phyloP scores from a whole-genome alignment of 2,113 vertebrate species.

The Podiceps cristatus region DNA sequence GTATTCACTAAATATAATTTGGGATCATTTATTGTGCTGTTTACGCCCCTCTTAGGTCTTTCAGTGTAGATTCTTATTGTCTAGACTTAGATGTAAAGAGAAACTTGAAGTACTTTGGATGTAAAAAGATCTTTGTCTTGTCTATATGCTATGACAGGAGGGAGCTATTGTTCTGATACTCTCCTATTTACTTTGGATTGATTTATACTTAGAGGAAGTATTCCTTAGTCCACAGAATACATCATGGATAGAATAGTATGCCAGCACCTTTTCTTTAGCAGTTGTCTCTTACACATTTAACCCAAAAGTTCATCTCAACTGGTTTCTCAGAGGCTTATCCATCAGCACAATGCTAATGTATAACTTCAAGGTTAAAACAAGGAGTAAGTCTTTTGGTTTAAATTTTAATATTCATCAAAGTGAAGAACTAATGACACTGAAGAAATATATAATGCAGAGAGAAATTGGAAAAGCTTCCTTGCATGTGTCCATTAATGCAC shows the following conservation, averaged over 20 bases:
- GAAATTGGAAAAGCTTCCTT: conserved; percentile 15
- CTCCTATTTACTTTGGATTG: background rate
- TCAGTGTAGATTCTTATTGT: background rate
- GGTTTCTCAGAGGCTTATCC: background rate
- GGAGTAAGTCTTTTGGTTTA: conserved; percentile 47
- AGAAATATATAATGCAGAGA: conserved; percentile 29
- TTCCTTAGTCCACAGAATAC: background rate
- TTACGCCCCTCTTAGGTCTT: background rate
- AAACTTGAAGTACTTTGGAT: background rate
- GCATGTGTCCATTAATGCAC: background rate
- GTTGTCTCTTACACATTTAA: background rate
- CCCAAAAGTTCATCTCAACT: background rate
- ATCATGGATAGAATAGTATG: background rate
- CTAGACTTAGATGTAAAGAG: background rate
- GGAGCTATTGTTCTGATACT: background rate
- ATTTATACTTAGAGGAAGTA: background rate
- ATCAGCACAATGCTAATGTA: background rate
- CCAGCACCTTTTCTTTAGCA: background rate
- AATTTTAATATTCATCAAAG: conserved; percentile 45
- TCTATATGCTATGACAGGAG: background rate
- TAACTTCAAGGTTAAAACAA: conserved; percentile 47
- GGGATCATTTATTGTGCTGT: background rate
- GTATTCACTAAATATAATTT: background rate
- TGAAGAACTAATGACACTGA: conserved; percentile 33
- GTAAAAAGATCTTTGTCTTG: background rate